Base-by-base conservation (phyloP, 2,888 invertebrate species). In the Empis livida region DNA sequence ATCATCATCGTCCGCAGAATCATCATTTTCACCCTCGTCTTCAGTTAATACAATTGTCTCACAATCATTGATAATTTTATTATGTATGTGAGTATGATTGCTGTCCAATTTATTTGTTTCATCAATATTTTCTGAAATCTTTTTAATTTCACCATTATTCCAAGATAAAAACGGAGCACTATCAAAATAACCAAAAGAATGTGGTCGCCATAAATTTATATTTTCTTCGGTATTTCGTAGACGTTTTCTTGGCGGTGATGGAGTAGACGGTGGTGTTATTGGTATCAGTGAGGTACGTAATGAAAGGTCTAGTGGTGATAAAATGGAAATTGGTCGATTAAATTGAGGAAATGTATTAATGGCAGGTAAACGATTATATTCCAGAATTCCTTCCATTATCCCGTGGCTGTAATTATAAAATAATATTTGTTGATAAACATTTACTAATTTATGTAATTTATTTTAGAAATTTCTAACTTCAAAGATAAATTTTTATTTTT, bases 211-310 rank as follows among this genome's bases (percentile, higher is more conserved):
- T 54, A 68, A 57, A 53, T 60, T 38, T 16, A 15, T 59, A 54
- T 61, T 61, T 41, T 60, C 60, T 38, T 60, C 59, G 54, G 57
- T 58, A 57, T 65, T 62, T 61, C 62, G 59, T 50, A 58, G 54
- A 17, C 66, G 62, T 51, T 68, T 68, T 42, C 68, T 54, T 13
- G 68, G 70, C 5, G 70, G 70, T 43, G 68, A 70, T 27, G 70
- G 70, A 39, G 70, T 69, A 44, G 68, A 63, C 31, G 68, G 68
- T 38, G 68, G 69, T 41, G 69, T 70, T 50, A 70, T 69, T 54
- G 70, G 70, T 47, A 63, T 61, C 44, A 60, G 55, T 16, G 64
- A 53, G 15, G 67, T 59, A 32, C 70, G 59, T 46, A 68, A 50
- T 31, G 70, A 69, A 41, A 70, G 59, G 55, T 70, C 69, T 50